phyloP scores from a whole-genome alignment of 2,888 invertebrate species.

The Eupithecia subfuscata region DNA sequence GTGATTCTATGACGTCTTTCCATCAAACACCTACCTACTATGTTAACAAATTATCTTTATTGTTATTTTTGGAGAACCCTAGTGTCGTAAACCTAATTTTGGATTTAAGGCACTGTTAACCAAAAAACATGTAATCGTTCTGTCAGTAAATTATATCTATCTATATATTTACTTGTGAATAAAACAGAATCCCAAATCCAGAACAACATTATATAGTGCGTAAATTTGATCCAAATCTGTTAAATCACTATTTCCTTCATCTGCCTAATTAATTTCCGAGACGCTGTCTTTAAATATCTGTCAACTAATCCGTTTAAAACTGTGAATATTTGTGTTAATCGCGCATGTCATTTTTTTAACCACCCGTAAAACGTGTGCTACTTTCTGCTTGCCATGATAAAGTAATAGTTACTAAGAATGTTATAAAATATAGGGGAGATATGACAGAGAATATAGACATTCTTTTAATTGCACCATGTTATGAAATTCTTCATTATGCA shows the following conservation, averaged over 20 bases:
- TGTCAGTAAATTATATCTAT: too few species aligned
- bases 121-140: too few species aligned
- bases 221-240: constrained; percentile 8
- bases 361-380: constrained; percentile 33
- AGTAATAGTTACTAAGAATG: constrained; percentile 16
- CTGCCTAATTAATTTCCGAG: constrained; percentile 8
- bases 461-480: neutral
- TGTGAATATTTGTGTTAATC: constrained; percentile 40
- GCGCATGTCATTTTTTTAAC: constrained; percentile 43
- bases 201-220: neutral
- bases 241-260: constrained; percentile 20
- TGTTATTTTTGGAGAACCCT: too few species aligned
- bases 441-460: neutral
- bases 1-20: constrained; percentile 4
- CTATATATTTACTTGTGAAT: neutral
- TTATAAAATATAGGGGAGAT: neutral
- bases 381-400: constrained; percentile 21
- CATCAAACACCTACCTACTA: neutral
- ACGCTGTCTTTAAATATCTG: constrained; percentile 14
- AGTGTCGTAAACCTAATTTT: too few species aligned
- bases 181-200: neutral
- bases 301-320: constrained; percentile 21
- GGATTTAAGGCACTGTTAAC: too few species aligned
- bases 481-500: neutral
- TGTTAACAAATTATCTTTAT: too few species aligned